Base-by-base conservation (phyloP, 2,888 invertebrate genomes). In the Sepiola atlantica region DNA sequence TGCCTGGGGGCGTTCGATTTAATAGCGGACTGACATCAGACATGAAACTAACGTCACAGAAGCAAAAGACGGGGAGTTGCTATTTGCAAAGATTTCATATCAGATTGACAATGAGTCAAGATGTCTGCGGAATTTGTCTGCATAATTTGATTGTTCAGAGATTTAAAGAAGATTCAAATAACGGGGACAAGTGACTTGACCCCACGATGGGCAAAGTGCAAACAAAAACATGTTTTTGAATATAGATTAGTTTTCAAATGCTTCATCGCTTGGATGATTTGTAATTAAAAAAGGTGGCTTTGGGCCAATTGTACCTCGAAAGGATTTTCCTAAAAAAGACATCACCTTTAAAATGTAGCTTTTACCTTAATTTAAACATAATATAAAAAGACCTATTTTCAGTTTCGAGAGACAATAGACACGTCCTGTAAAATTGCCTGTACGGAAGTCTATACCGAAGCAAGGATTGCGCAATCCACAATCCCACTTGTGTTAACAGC, bases 41-140 rank as follows among this genome's bases (percentile, higher is more conserved):
- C 77, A 77, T 77, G 77, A 77, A n/a, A 16, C 77, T n/a, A 77
- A 77, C 32, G 77, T 77, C 77, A 77, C n/a, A 77, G 4, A 45
- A 45, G n/a, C 14, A 77, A 77, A 77, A 77, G 77, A 77, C n/a
- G 77, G 77, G 32, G 77, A 77, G 77, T 77, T 32, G 77, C n/a
- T 77, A n/a, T 18, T 77, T 77, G 77, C 2, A 77, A 77, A 77
- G 77, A 77, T 77, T 32, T n/a, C n/a, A 77, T 77, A 77, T 77
- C 18, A 77, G 77, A 77, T 77, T 77, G 77, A 77, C 77, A 77
- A 77, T 77, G 77, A 77, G 77, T n/a, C 77, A 21, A 77, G 77
- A 77, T 77, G 77, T 77, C 77, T 77, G n/a, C n/a, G 77, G 77
- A 77, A 77, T 77, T 77, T 18, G 77, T 77, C n/a, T 77, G 77